Evolutionary conservation across 1,140 invertebrate species (phyloP), one percentile per base, ranked within the genome.

Genomic region (Acromyrmex echinatior): DNA sequence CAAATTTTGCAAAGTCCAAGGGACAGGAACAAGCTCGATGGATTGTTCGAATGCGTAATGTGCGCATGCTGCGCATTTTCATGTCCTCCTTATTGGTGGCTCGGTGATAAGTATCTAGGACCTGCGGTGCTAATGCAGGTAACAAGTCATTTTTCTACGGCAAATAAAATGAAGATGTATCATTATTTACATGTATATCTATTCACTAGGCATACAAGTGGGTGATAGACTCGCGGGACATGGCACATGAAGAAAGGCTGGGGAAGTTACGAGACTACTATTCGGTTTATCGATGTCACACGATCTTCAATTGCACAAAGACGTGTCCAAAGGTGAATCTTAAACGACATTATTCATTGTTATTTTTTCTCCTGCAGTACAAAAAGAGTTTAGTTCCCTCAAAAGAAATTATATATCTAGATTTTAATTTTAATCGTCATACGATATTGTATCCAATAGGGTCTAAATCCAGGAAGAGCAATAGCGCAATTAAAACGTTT

Each of bases 401-500:
- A 58, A 25, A 31, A 56, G 16, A 76, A 5, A 16, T 35, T 56
- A 21, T 12, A 62, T 39, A 1, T 81, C 6, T 12, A 78, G 0
- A 65, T 65, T 14, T 14, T 74, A 28, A n/a, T 79, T 18, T 56
- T 68, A 18, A 21, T 18, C 31, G 39, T 79, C n/a, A 31, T 49
- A 73, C 1, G 12, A 31, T 63, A 66, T 86, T 89, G n/a, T 71
- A 28, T 28, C 60, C 94, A 96, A 78, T 92, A 98, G 97, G 98
- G 98, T 56, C 95, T 99, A 87, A 99, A 99, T 96, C 99, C 99
- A 62, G 99, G 98, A 9, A 97, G 96, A 93, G 99, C 99, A 16
- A 99, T 99, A 94, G 98, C 98, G 21, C 98, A 99, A 95, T 98
- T 99, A 91, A 99, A 99, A 96, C 98, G 98, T 89, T 94, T 99